These are phyloP conservation scores for Pandemis corylana DNA, from an alignment of 2,888 invertebrate species.

Conservation along the genomic window DNA sequence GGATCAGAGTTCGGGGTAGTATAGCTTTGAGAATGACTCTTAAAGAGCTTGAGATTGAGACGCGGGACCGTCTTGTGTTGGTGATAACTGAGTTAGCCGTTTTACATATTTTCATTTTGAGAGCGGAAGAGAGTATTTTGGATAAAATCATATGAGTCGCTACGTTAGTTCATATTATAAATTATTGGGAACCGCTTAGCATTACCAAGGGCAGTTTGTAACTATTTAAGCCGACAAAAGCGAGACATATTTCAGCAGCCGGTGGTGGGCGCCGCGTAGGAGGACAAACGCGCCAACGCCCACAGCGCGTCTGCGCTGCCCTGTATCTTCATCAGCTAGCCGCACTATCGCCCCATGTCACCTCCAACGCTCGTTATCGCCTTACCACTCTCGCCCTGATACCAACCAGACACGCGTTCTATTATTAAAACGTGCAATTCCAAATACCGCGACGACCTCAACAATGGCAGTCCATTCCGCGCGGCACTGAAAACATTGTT, in stretches of 20 bases:
- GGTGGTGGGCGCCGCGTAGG: conserved; percentile 62
- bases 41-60: too few relatives aligned
- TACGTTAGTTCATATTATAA: not conserved
- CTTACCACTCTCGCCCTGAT: conserved; percentile 3
- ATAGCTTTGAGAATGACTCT: too few relatives aligned
- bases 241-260: conserved; percentile 57
- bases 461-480: conserved; percentile 22
- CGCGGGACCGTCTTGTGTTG: too few relatives aligned
- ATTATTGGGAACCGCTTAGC: not conserved
- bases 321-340: conserved; percentile 44
- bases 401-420: conserved; percentile 33
- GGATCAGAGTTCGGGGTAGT: too few relatives aligned
- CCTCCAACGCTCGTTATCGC: conserved; percentile 41
- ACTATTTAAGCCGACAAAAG: conserved; percentile 47
- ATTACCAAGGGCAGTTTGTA: conserved; percentile 30
- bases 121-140: too few relatives aligned
- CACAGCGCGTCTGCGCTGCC: conserved; percentile 48
- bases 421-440: conserved; percentile 22
- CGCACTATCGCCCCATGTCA: conserved; percentile 32
- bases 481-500: conserved; percentile 46
- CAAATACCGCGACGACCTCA: conserved; percentile 20
- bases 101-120: too few relatives aligned
- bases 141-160: too few relatives aligned
- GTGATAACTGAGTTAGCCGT: too few relatives aligned
- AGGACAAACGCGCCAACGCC: conserved; percentile 57